Base-by-base conservation (phyloP, 2,113 vertebrate genomes). In the Toxotes chatareus region DNA sequence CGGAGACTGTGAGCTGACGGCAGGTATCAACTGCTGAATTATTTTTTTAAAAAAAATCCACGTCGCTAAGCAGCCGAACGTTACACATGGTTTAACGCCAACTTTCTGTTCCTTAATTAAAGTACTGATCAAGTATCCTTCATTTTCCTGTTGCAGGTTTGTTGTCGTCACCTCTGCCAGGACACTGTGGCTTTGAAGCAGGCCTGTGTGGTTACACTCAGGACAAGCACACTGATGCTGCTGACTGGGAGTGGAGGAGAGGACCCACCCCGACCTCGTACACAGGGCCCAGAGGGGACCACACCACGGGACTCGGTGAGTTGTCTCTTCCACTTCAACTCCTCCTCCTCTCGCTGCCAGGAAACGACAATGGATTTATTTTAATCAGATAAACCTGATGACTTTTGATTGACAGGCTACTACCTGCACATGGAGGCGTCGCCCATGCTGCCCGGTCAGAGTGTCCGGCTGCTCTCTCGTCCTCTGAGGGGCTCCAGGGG, bases 371-470 rank as follows among this genome's bases (percentile, higher is more conserved):
- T 27, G 27, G 27, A 27, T 27, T 27, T 27, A 27, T 27, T 62
- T 9, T 53, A 13, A 13, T 49, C 13, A 56, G 12, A 55, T 47
- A 14, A 55, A 56, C 46, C 3, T 2, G 5, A 16, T 34, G 2
- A 0, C 27, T 11, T 62, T 27, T 83, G 68, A 77, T 61, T 70
- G 67, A 36, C 94, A 99, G 98, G 98, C n/a, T 94, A 97, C 85
- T 99, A 99, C 91, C 95, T 99, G 95, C 94, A 98, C 89, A 95
- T 98, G 42, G 97, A 99, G 88, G 98, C 98, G 7, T 98, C 98
- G 0, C 76, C 96, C 21, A 96, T 99, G 96, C 93, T 97, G 27
- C 94, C 96, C 1, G 96, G 97, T 73, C 96, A 98, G 65, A 96
- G 91, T 32, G 95, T 94, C 0, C 95, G 90, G 2, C 94, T 99